phyloP scores from a whole-genome alignment of 2,113 vertebrate species.

The Delphinus delphis region DNA sequence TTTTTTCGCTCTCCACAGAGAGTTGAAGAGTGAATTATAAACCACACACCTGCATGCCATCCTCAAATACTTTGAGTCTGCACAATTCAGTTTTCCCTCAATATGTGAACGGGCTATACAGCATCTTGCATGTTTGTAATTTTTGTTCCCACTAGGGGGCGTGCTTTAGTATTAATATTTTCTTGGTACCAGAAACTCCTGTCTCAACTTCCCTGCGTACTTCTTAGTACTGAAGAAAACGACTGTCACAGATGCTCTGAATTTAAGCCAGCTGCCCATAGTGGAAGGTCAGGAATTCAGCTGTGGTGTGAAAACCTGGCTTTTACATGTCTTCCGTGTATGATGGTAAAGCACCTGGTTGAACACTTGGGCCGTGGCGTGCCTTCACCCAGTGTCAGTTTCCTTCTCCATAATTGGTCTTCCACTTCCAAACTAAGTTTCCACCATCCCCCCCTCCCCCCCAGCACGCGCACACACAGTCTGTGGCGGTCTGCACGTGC shows the following conservation, averaged over 20 bases:
- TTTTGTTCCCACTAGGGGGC: conserved; percentile 50
- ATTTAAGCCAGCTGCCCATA: rapidly evolving
- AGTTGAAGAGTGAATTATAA: neutral
- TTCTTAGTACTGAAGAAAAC: neutral
- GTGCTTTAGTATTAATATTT: rapidly evolving
- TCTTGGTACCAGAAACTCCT: neutral
- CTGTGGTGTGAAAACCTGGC: neutral
- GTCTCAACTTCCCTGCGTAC: rapidly evolving
- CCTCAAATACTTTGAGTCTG: neutral
- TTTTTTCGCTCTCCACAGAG: neutral
- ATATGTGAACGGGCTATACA: rapidly evolving
- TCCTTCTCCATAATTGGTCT: no score
- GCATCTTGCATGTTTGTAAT: neutral
- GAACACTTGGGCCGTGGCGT: rapidly evolving
- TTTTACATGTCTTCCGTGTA: neutral
- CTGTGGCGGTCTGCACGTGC: rapidly evolving
- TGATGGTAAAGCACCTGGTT: rapidly evolving
- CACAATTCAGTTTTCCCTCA: neutral
- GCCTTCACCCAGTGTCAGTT: neutral
- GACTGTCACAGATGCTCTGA: neutral
- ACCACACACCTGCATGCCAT: neutral
- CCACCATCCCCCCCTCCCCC: neutral
- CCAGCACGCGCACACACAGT: rapidly evolving
- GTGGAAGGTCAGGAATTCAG: neutral
- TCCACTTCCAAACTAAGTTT: neutral